Conservation (phyloP, 2,797 vertebrate species). For the Mormyrus hasselquistii region DNA sequence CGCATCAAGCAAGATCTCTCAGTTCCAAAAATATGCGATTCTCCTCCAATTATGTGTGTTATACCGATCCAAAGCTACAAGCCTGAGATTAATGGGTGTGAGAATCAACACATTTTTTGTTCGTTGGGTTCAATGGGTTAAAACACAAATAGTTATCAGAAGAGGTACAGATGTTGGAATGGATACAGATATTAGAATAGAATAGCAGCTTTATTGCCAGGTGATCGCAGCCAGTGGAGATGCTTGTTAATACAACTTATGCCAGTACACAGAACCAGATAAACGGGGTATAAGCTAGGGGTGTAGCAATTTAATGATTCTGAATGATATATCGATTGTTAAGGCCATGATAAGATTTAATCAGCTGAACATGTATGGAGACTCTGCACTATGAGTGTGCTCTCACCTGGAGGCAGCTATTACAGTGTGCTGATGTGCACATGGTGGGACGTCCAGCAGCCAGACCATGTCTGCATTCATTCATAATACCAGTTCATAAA, state of each 20-base stretch:
- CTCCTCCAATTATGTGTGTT: neutral
- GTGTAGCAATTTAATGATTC: neutral
- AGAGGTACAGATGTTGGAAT: neutral
- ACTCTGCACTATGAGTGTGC: neutral
- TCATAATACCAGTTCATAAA: neutral
- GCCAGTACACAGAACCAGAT: neutral
- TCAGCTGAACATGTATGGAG: neutral
- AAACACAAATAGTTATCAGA: neutral
- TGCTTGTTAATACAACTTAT: neutral
- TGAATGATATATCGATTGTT: neutral
- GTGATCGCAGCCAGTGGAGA: neutral
- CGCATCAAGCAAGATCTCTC: neutral
- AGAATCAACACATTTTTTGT: neutral
- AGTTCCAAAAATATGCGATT: neutral
- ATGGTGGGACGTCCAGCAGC: neutral
- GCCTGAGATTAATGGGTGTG: neutral
- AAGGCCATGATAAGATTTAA: neutral
- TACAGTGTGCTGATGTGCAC: neutral
- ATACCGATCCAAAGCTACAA: neutral
- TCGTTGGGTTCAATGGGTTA: neutral
- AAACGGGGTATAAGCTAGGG: neutral
- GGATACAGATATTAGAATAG: neutral
- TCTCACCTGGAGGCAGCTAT: neutral
- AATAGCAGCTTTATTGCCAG: neutral
- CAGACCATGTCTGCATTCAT: neutral